Evolutionary conservation across 2,797 vertebrate genomes (phyloP), one percentile per base, ranked within the genome.

Genomic region (Carapus acus): DNA sequence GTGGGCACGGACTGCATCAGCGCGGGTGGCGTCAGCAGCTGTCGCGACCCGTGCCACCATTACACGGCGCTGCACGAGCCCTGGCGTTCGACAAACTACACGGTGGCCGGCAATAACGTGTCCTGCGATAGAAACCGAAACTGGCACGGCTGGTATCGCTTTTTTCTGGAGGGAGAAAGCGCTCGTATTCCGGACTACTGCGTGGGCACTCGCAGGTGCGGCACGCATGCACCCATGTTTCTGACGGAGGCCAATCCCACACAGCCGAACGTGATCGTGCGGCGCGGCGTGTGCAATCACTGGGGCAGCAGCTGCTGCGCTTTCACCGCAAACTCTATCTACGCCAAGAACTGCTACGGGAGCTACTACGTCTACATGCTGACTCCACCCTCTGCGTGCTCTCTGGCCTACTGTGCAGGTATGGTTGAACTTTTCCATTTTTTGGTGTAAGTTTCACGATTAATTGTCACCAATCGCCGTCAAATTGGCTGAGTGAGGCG

Each of bases 111-210:
- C n/a, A n/a, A n/a, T n/a, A n/a, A n/a, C n/a, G n/a, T n/a, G n/a
- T n/a, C n/a, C n/a, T n/a, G n/a, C n/a, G n/a, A n/a, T n/a, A n/a
- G n/a, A n/a, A n/a, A 87, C 43, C 0, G 0, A 2, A 0, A 17
- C n/a, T 82, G 73, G 77, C 16, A 70, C 8, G 83, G 81, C 42
- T 87, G 83, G 83, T 85, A 84, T 64, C 80, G 74, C 3, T 22
- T 87, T 31, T 68, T 73, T 42, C 53, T 83, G 12, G 40, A 46
- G 0, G 20, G 52, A 7, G 19, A 0, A 33, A 72, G 39, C 43
- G 74, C 80, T 53, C 67, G 43, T 3, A 76, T 86, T 56, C 78
- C 82, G 20, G 69, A 86, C 1, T 13, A n/a, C 1, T 87, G 82
- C 47, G 1, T 82, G 4, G 12, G 6, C 1, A 0, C 0, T 3